Conservation (phyloP, 2,888 invertebrate genomes). For the Eledona agricola region DNA sequence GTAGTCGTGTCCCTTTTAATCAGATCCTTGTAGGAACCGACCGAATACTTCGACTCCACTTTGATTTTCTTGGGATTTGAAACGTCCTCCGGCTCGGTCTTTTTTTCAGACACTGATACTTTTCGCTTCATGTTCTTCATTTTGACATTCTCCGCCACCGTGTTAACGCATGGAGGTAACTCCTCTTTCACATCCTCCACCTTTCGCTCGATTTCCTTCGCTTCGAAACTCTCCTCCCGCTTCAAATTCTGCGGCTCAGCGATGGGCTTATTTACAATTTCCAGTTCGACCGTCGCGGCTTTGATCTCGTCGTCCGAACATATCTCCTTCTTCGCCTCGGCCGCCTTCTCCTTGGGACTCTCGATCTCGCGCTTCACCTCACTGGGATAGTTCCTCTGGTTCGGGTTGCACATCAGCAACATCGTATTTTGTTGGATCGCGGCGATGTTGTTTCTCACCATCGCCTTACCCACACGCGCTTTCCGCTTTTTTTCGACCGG, state of each 20-base stretch:
- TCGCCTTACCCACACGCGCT: constrained; percentile 71
- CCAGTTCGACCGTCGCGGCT: constrained; percentile 34
- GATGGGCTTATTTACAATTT: constrained; percentile 27
- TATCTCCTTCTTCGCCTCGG: constrained; percentile 49
- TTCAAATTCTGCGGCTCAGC: constrained; percentile 33
- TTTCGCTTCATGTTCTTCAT: constrained; percentile 65
- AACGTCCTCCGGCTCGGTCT: constrained; percentile 41
- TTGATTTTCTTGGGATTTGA: constrained; percentile 39
- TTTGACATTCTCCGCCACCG: constrained; percentile 62
- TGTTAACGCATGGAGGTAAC: constrained; percentile 55
- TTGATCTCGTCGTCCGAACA: constrained; percentile 41
- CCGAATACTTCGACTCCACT: constrained; percentile 51
- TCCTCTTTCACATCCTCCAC: constrained; percentile 34
- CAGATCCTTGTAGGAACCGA: constrained; percentile 61
- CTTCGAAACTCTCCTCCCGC: constrained; percentile 21
- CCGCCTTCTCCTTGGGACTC: constrained; percentile 58
- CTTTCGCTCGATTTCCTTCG: constrained; percentile 29
- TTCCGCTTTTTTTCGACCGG: constrained; percentile 62
- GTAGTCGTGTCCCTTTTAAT: constrained; percentile 64
- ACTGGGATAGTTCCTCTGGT: constrained; percentile 46
- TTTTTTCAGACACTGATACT: constrained; percentile 56
- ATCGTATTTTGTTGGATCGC: constrained; percentile 66
- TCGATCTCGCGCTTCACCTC: constrained; percentile 61
- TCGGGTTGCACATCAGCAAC: constrained; percentile 63
- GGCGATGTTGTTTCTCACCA: constrained; percentile 72